Percentiles rank a stretch among this genome's conserved stretches.
phyloP scores from a whole-genome alignment of 2,888 invertebrate genomes.

The Petrophora chlorosata region DNA sequence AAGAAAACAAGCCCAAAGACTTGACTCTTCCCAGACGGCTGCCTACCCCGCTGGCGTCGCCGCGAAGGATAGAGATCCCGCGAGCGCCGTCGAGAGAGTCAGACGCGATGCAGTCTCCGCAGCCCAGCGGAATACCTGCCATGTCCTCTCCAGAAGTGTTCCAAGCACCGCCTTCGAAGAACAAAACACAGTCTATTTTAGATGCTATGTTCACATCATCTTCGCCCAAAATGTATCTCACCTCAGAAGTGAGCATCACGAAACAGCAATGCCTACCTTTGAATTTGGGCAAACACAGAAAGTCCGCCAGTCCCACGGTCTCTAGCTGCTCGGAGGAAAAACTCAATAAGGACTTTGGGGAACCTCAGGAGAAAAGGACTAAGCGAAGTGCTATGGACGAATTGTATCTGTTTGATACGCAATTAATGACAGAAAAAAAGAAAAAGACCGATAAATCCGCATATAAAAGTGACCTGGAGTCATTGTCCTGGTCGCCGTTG shows the following conservation, averaged over 20 bases:
- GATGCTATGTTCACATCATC: slow-evolving; percentile 86
- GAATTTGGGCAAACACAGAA: slow-evolving; percentile 87
- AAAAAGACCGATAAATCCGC: slow-evolving; percentile 48
- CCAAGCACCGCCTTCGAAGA: slow-evolving; percentile 73
- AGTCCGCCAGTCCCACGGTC: slow-evolving; percentile 88
- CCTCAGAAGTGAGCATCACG: slow-evolving; percentile 81
- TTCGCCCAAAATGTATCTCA: slow-evolving; percentile 80
- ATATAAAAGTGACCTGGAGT: slow-evolving; percentile 71
- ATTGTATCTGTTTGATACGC: slow-evolving; percentile 66
- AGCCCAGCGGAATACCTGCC: slow-evolving; percentile 88
- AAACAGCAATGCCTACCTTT: slow-evolving; percentile 87
- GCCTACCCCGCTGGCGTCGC: slow-evolving; percentile 74
- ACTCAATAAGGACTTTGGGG: slow-evolving; percentile 77
- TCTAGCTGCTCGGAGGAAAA: slow-evolving; percentile 90
- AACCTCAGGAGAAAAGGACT: slow-evolving; percentile 74
- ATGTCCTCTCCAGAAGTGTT: slow-evolving; percentile 88
- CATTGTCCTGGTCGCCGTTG: slow-evolving; percentile 84
- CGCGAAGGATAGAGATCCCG: slow-evolving; percentile 74
- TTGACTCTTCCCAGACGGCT: slow-evolving; percentile 82
- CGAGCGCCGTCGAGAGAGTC: slow-evolving; percentile 88
- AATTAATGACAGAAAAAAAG: slow-evolving; percentile 66
- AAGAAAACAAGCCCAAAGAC: slow-evolving; percentile 72
- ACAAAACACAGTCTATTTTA: slow-evolving; percentile 82
- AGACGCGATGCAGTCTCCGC: slow-evolving; percentile 89
- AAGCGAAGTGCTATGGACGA: slow-evolving; percentile 66